Base-by-base conservation (phyloP, 2,797 vertebrate species). In the Anguilla marmorata region DNA sequence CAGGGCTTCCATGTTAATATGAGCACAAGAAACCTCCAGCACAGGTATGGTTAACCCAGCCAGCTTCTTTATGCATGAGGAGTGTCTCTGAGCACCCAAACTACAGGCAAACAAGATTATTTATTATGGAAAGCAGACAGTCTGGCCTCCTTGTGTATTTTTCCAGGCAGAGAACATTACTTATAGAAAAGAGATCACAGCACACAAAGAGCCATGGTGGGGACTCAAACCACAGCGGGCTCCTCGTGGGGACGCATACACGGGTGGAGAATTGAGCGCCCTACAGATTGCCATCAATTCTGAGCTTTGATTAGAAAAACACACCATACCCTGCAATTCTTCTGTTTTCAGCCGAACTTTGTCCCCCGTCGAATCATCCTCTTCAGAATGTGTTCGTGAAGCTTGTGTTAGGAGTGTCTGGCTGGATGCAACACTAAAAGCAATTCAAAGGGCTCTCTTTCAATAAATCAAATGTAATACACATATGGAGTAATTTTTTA, bases 291-390 rank as follows among this genome's bases (percentile, higher is more conserved):
- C 21, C 24, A n/a, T 27, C 63, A 66, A 27, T 66, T 8, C 58
- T 3, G 24, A 66, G 63, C 63, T 66, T 66, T 54, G 3, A 0
- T 45, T 56, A 30, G 48, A 37, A 76, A 85, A 63, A 45, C 74
- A 60, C 82, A 2, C 1, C 74, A 19, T 90, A 97, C 97, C 97
- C 95, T 94, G 94, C 91, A 95, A 93, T 50, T 96, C 96, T 92
- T 97, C 95, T 86, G 95, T 94, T 92, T 95, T 96, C 0, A 93
- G 93, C 91, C 91, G 89, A 93, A 92, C 95, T 94, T 96, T 96
- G 91, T 94, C 94, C 92, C 90, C 94, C 89, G 94, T 91, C 5
- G 96, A 91, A 85, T 94, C 94, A 90, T 96, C 95, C 88, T 91
- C 91, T 94, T 95, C 96, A 90, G 95, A 95, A 89, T 94, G 92